Conservation (phyloP, 2,113 vertebrate genomes). For the Pampusana beccarii region DNA sequence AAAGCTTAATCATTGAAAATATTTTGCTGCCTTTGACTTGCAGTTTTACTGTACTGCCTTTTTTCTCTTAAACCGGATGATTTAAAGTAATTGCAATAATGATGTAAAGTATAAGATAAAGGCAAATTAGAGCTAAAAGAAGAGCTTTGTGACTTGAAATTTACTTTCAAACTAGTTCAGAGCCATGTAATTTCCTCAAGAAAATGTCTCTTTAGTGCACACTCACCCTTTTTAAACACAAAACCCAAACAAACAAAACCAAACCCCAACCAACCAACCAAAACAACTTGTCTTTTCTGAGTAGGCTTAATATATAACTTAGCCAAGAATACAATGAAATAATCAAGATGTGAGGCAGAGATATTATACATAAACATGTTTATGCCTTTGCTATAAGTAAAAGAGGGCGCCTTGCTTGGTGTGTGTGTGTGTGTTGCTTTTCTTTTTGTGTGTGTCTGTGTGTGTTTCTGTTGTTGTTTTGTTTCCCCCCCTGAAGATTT, state of each 20-base stretch:
- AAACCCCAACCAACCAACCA: too few relatives aligned
- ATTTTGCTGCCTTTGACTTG: background rate
- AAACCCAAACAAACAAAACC: too few relatives aligned
- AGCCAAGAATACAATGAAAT: background rate
- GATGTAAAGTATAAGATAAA: background rate
- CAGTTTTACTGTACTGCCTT: background rate
- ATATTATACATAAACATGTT: background rate
- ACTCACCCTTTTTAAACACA: background rate
- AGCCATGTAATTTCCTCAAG: background rate
- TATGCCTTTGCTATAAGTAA: background rate
- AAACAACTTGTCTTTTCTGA: background rate
- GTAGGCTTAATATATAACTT: background rate
- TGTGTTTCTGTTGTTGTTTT: too few relatives aligned
- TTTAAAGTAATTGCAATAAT: background rate
- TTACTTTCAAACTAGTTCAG: background rate
- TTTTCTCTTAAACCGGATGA: background rate
- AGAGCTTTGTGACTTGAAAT: background rate
- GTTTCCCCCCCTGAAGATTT: background rate
- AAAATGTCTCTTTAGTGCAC: background rate
- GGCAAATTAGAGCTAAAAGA: background rate
- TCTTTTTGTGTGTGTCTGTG: background rate
- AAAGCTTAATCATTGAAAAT: background rate
- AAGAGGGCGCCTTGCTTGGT: background rate
- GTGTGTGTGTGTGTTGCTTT: background rate
- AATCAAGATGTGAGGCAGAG: background rate